phyloP scores from a whole-genome alignment of 2,797 vertebrate genomes.

The Pachyuromys duprasi region DNA sequence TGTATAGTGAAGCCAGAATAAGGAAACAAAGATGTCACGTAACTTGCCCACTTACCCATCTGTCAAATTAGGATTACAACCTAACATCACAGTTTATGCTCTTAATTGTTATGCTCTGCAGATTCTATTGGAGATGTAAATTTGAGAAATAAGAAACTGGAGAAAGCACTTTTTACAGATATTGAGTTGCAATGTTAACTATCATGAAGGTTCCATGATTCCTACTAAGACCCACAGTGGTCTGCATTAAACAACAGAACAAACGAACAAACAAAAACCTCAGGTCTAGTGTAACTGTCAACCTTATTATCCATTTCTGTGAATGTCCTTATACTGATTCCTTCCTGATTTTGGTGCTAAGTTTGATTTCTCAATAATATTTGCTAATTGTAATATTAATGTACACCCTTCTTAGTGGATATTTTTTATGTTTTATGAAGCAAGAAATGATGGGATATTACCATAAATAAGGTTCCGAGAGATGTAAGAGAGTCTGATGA shows the following conservation, averaged over 20 bases:
- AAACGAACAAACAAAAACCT: neutral
- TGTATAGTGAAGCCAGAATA: neutral
- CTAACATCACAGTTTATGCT: neutral
- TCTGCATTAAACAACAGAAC: neutral
- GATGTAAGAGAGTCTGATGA: neutral
- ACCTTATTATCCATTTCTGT: neutral
- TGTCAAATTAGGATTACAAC: neutral
- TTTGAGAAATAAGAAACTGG: neutral
- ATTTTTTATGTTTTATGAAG: neutral
- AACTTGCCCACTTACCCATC: neutral
- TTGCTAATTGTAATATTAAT: conserved; percentile 9
- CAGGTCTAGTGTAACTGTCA: neutral
- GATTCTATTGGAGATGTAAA: neutral
- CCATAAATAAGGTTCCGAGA: neutral
- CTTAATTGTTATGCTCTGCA: neutral
- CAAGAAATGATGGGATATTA: neutral
- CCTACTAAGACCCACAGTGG: neutral
- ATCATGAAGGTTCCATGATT: neutral
- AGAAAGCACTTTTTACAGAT: neutral
- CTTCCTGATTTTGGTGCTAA: neutral
- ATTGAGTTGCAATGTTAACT: neutral
- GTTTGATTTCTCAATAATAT: neutral
- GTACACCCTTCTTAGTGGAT: neutral
- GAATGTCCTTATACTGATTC: neutral
- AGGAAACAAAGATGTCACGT: neutral